Conservation (phyloP, 2,113 vertebrate genomes). For the Phaethon lepturus region DNA sequence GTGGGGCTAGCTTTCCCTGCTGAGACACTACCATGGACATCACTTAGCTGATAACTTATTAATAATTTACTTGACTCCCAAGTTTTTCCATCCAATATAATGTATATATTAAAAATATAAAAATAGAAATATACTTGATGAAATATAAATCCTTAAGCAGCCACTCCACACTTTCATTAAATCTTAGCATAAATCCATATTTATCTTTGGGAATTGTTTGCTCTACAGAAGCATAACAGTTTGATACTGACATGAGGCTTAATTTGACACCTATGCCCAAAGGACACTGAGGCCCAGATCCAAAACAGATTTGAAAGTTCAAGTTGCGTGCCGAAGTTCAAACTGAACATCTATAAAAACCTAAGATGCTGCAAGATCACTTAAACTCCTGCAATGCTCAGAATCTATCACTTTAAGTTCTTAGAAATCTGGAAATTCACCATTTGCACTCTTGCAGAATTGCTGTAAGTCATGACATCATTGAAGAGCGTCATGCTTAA, state of each 20-base stretch:
- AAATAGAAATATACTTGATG: not conserved
- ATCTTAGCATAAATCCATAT: not conserved
- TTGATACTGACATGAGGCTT: not conserved
- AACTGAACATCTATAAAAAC: not conserved
- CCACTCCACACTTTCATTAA: not conserved
- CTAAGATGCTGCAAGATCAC: not conserved
- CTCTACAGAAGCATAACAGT: not conserved
- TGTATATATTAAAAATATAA: not conserved
- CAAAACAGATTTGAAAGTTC: not conserved
- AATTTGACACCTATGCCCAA: not conserved
- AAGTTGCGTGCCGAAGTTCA: not conserved
- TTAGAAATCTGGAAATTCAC: not conserved
- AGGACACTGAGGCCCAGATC: not conserved
- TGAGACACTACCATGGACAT: not conserved
- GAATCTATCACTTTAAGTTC: not conserved
- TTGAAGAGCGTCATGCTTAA: not conserved
- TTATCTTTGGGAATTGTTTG: not conserved
- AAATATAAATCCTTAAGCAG: not conserved
- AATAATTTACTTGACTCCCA: constrained; percentile 4
- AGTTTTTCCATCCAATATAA: not conserved
- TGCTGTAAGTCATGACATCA: not conserved
- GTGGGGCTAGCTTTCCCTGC: not conserved
- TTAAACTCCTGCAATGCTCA: not conserved
- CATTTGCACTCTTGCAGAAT: not conserved
- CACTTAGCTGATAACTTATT: constrained; percentile 4